phyloP scores from a whole-genome alignment of 1,140 invertebrate genomes.

The Mylabris phalerata region DNA sequence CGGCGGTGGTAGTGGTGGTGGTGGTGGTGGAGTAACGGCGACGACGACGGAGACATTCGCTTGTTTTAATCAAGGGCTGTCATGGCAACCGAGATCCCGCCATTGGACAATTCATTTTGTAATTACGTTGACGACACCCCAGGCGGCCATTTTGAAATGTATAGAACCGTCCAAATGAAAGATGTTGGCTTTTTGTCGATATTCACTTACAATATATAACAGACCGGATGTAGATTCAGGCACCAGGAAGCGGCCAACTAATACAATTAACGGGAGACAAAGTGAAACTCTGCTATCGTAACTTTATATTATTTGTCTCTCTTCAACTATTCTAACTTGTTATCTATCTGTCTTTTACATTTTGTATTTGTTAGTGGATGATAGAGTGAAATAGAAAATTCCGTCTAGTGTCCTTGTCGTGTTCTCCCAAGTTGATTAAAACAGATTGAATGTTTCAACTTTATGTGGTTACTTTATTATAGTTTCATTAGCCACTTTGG shows the following conservation, averaged over 20 bases:
- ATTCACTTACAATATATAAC: slow-evolving; percentile 19
- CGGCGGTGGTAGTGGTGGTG: slow-evolving; percentile 1
- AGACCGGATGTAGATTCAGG: slow-evolving; percentile 31
- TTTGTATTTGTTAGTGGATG: background rate
- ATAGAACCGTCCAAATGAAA: slow-evolving; percentile 35
- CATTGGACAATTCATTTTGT: slow-evolving; percentile 47
- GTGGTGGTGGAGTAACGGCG: slow-evolving; percentile 27
- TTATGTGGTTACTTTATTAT: slow-evolving; percentile 40
- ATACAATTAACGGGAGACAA: slow-evolving; percentile 45
- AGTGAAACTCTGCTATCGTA: slow-evolving; percentile 45
- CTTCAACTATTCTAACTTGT: slow-evolving; percentile 7
- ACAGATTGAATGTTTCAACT: slow-evolving; percentile 43
- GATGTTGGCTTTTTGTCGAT: slow-evolving; percentile 22
- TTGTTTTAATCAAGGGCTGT: slow-evolving; percentile 45
- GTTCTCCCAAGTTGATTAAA: slow-evolving; percentile 40
- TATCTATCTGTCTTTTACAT: background rate
- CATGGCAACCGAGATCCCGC: slow-evolving; percentile 45
- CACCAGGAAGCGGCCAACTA: slow-evolving; percentile 38
- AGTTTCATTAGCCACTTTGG: slow-evolving; percentile 37
- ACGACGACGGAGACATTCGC: slow-evolving; percentile 40
- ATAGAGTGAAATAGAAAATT: background rate
- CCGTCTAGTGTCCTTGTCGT: slow-evolving; percentile 19
- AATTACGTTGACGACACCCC: slow-evolving; percentile 46
- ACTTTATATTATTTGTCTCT: slow-evolving; percentile 20
- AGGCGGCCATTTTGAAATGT: slow-evolving; percentile 45